Conservation (phyloP, 2,113 vertebrate species). For the Rhinolophus ferrumequinum region DNA sequence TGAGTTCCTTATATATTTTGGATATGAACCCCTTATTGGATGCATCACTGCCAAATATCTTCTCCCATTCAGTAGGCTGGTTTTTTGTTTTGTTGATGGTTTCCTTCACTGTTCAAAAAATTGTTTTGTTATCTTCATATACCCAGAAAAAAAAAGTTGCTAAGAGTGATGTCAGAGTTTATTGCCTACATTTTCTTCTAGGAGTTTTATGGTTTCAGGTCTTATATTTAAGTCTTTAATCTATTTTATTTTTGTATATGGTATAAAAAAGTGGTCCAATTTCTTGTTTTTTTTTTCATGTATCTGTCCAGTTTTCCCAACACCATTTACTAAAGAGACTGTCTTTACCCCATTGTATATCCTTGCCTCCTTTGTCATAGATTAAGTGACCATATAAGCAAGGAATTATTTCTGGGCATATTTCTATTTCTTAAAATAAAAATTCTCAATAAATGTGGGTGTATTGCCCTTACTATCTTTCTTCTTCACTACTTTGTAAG, state of each 20-base stretch:
- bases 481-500: not conserved
- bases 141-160: no score
- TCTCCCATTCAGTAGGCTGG: no score
- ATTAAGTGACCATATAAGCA: not conserved
- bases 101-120: not conserved
- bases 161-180: not conserved
- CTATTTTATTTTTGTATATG: not conserved
- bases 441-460: not conserved
- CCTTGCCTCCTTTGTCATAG: no score
- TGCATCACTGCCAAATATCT: no score
- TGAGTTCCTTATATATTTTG: no score
- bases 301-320: not conserved
- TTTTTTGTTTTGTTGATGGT: not conserved
- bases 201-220: not conserved
- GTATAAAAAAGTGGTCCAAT: no score
- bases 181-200: not conserved
- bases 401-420: not conserved
- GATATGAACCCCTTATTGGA: no score
- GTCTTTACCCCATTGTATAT: not conserved
- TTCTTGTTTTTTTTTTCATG: not conserved
- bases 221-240: not conserved
- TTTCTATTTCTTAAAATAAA: slow-evolving; percentile 23
- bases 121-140: not conserved
- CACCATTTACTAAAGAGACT: not conserved
- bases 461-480: not conserved